Evolutionary conservation across 2,797 vertebrate genomes (phyloP), one percentile per base, ranked within the genome.

Genomic region (Taenioides sp.): DNA sequence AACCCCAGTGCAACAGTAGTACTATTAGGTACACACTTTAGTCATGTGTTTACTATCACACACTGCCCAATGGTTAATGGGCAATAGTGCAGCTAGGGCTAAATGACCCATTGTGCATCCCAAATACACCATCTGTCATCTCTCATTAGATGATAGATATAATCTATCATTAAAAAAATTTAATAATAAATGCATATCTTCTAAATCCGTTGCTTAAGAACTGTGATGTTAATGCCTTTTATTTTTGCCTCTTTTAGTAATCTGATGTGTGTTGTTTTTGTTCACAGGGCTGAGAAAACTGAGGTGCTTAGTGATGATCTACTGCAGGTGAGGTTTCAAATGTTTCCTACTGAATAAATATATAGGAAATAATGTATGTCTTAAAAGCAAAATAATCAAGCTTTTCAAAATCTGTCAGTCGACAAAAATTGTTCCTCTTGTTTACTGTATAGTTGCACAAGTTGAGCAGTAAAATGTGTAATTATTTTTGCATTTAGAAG

Each of bases 261-360:
- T 59, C 27, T 75, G 2, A 59, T 64, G 23, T 49, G 7, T 31
- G 4, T 18, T 31, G 14, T 68, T 83, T 85, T 55, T 67, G 40
- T 80, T 75, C 65, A 76, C 88, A 99, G 97, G 90, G 97, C 97
- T 17, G 97, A 98, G 92, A 99, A 96, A 85, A 99, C 97, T 0
- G 97, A 98, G 87, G 97, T 98, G 31, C 94, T 99, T 84, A 97
- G 94, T 64, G 97, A 99, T 83, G 98, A 99, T 90, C 95, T 99
- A 23, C 86, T 98, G 37, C 95, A 95, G 96, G 98, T 98, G 93
- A 92, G 5, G 18, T 16, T 47, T 47, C 43, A 47, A 1, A 47
- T 43, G 43, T 16, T 17, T 47, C 14, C 43, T 47, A 47, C 43
- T 47, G 43, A 47, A 17, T 16, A 47, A 47, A 16, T 47, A 16